These are phyloP conservation scores for Heliconius charithonia DNA, from an alignment of 2,888 invertebrate species.

Conservation along the genomic window DNA sequence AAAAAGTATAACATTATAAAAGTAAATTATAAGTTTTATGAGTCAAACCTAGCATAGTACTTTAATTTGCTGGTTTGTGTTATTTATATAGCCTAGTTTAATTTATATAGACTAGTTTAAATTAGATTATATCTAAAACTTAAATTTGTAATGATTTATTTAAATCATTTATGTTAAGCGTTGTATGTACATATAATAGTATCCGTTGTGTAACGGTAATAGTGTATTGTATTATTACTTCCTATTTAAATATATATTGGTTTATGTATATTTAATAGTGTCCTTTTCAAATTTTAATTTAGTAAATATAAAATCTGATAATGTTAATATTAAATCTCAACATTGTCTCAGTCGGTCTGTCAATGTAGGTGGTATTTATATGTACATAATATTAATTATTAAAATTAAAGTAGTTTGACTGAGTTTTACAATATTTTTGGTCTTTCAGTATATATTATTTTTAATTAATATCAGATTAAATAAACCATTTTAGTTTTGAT, in stretches of 20 bases:
- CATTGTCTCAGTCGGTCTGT: not conserved
- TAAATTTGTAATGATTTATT: not conserved
- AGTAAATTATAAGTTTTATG: not conserved
- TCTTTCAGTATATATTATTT: not conserved
- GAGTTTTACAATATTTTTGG: conserved; percentile 1
- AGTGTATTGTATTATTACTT: conserved; percentile 3
- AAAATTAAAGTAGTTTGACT: not conserved
- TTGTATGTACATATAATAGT: conserved; percentile 3
- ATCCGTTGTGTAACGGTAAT: not conserved
- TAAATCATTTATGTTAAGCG: not conserved
- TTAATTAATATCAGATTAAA: not conserved
- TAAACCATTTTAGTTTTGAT: not conserved
- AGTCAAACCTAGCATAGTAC: not conserved
- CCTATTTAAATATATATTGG: not conserved
- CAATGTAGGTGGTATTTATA: not conserved
- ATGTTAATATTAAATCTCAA: too few species aligned
- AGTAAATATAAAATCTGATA: not conserved
- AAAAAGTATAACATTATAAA: not conserved
- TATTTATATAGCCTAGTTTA: not conserved
- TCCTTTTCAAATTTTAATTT: not conserved
- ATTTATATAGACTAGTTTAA: not conserved
- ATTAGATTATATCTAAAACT: not conserved
- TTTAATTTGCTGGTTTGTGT: not conserved
- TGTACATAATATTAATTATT: not conserved
- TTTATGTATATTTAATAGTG: not conserved